Evolutionary conservation across 1,140 invertebrate species (phyloP), one percentile per base, ranked within the genome.

Genomic region (Drosophila tristis): DNA sequence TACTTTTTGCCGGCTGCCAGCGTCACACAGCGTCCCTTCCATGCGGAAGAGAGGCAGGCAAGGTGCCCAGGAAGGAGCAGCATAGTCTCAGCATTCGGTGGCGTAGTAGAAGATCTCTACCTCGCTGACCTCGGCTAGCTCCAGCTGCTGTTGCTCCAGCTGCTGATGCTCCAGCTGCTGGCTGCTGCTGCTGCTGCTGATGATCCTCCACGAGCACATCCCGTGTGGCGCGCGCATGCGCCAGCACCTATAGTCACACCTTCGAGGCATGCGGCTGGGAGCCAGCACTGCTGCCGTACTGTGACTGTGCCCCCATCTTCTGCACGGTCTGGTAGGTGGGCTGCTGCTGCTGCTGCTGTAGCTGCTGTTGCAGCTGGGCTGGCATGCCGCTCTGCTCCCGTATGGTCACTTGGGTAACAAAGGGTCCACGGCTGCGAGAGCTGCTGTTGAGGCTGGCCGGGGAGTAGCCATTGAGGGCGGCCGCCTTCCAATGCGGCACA

Each of bases 391-490:
- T 66, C 64, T 91, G 80, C 51, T 90, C 84, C 7, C 90, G 63
- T 49, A 92, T 92, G 44, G 87, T 94, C 20, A 94, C 94, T 56
- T 94, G 94, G 2, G 94, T 94, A 0, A 94, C 92, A 59, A 94
- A 94, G 0, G 94, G 94, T 1, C 94, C 94, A 5, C 93, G 92
- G 60, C 92, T 92, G 55, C 92, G 92, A 4, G 90, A 84, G 48
- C 90, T 92, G 70, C 90, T 91, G 35, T 91, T 91, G 2, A 86
- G 44, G 26, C 74, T 85, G 23, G 79, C 75, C 48, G 79, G 87
- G 48, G 76, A 80, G 23, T 89, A 90, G 48, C 90, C 91, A 49
- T 81, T 92, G 64, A 91, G 71, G 53, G 77, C 71, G n/a, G 80
- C 80, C 31, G 72, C 68, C 66, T 84, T 92, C 90, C 91, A 90